Percentiles rank a stretch among this genome's conserved stretches.
These are phyloP conservation scores for Narcine bancroftii DNA, from an alignment of 2,113 vertebrate genomes.

Conservation along the genomic window DNA sequence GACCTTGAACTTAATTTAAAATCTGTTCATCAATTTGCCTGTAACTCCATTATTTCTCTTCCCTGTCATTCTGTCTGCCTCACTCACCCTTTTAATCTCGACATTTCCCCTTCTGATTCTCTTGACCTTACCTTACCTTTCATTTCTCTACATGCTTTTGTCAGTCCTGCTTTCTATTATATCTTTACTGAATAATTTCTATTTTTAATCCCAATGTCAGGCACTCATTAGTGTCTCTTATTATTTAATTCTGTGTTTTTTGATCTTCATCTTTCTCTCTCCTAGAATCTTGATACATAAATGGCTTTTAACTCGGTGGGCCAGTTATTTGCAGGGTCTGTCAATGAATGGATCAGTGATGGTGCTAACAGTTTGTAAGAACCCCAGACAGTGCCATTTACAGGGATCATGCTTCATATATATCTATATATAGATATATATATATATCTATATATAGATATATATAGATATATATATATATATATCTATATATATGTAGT, in stretches of 20 bases:
- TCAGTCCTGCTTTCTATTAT: neutral
- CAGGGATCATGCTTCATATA: neutral
- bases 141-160: neutral
- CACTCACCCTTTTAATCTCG: neutral
- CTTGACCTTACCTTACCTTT: too few relatives aligned
- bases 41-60: neutral
- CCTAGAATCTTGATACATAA: neutral
- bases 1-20: slow-evolving; percentile 13
- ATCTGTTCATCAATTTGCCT: neutral
- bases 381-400: neutral
- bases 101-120: neutral
- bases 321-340: neutral
- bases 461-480: too few relatives aligned
- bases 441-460: neutral
- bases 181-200: neutral
- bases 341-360: neutral
- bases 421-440: too few relatives aligned
- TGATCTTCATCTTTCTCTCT: neutral
- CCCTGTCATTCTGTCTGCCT: neutral
- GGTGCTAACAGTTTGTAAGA: neutral
- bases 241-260: neutral
- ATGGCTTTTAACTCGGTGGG: too few relatives aligned
- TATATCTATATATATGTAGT: neutral
- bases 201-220: neutral
- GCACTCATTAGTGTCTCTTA: neutral